Evolutionary conservation across 2,113 vertebrate species (phyloP).

Genomic region (Macquaria australasica): DNA sequence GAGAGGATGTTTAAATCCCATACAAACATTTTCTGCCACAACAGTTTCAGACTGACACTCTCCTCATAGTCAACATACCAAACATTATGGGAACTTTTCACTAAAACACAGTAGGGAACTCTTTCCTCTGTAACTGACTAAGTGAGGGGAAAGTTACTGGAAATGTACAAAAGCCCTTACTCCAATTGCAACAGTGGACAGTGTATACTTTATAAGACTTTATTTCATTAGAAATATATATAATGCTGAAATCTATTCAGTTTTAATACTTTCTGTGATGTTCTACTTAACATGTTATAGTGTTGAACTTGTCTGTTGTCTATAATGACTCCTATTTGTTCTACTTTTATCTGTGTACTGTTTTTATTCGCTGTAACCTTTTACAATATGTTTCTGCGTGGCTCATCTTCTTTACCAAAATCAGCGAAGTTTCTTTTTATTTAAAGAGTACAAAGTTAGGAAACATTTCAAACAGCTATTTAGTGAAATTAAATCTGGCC

Average conservation of each 20-base stretch:
- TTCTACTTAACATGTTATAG: background rate
- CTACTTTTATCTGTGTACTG: background rate
- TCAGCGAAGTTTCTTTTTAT: conserved; percentile 30
- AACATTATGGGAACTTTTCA: background rate
- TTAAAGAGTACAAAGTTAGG: conserved; percentile 47
- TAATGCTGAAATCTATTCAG: background rate
- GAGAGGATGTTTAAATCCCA: background rate
- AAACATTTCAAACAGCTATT: conserved; percentile 54
- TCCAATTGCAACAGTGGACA: background rate
- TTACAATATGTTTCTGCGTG: conserved; percentile 3
- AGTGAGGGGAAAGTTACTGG: background rate
- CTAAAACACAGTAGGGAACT: background rate
- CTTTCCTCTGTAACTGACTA: background rate
- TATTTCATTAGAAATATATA: background rate
- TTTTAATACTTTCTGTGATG: background rate
- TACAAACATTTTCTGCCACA: background rate
- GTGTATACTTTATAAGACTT: background rate
- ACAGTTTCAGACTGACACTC: conserved; percentile 2
- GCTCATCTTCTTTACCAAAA: conserved; percentile 14
- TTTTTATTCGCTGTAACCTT: conserved; percentile 3
- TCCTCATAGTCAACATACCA: background rate
- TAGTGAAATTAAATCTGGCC: conserved; percentile 62
- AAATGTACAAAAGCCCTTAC: background rate
- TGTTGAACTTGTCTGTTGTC: background rate
- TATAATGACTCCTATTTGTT: conserved; percentile 9